Conservation (phyloP, 2,888 invertebrate species). For the Drosophila greeni region DNA sequence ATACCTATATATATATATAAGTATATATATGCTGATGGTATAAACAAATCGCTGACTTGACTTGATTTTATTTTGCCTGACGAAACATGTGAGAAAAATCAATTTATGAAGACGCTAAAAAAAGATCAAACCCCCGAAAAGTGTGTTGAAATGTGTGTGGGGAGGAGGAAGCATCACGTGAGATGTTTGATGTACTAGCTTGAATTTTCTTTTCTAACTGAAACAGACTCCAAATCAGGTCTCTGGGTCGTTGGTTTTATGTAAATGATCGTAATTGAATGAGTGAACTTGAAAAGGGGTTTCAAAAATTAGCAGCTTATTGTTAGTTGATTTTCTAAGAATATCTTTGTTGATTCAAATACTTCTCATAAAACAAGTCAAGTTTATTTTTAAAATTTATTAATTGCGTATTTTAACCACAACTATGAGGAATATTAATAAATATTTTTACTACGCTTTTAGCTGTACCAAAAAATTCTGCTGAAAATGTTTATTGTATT, state of each 20-base stretch:
- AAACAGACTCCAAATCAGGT: neutral
- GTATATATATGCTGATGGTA: neutral
- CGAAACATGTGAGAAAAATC: slow-evolving; percentile 60
- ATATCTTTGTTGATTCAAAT: neutral
- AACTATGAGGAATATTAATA: neutral
- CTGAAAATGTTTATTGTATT: neutral
- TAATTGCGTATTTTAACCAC: slow-evolving; percentile 3
- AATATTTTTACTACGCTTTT: neutral
- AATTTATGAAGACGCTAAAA: slow-evolving; percentile 53
- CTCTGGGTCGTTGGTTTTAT: slow-evolving; percentile 7
- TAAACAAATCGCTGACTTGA: slow-evolving; percentile 8
- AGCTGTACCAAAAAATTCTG: neutral
- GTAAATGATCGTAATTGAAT: slow-evolving; percentile 14
- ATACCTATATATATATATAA: slow-evolving; percentile 9
- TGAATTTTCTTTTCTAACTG: neutral
- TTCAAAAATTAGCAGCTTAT: slow-evolving; percentile 4
- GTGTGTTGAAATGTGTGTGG: slow-evolving; percentile 30
- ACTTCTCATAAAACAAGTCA: neutral
- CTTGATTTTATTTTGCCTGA: slow-evolving; percentile 42
- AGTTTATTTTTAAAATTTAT: slow-evolving; percentile 1
- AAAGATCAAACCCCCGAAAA: slow-evolving; percentile 33
- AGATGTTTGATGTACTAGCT: slow-evolving; percentile 15
- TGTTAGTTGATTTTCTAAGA: slow-evolving; percentile 13
- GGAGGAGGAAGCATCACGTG: slow-evolving; percentile 20
- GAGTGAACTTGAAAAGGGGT: neutral